Evolutionary conservation across 2,888 invertebrate species (phyloP), one percentile per base, ranked within the genome.

Genomic region (Stenoptilia bipunctidactyla): DNA sequence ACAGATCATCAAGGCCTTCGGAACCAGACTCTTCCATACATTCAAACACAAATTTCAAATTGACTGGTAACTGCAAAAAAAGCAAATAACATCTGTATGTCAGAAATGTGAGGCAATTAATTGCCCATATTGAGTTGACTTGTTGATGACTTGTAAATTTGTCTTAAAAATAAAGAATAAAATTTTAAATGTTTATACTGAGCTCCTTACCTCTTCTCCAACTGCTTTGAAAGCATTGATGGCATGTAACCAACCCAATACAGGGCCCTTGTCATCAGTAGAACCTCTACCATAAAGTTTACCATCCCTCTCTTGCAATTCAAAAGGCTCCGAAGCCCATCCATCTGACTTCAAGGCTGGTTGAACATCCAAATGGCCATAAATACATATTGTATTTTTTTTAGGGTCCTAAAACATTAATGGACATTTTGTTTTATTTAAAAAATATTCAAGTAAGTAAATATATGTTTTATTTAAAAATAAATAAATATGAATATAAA

Each of bases 11-110:
- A 15, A 99, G 83, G n/a, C 98, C 98, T 64, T 93, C 93, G 44
- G 97, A 98, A 4, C 98, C 98, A 45, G 92, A 93, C 70, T 99
- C 98, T 74, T 98, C 98, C 98, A 99, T 99, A 40, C 96, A 97
- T 85, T 99, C 98, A 66, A 98, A 93, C 10, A 95, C 88, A 72
- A 98, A 98, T 88, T 92, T 92, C 4, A 93, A 58, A 62, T 93
- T 93, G 1, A 92, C 89, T 1, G 92, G 92, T 37, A 92, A 61
- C 66, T 87, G 63, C 42, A 80, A 63, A 40, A 33, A 43, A 41
- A 25, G 13, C 13, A 34, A 13, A 14, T 13, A 6, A 12, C 13
- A n/a, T n/a, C n/a, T n/a, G n/a, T n/a, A n/a, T n/a, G n/a, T n/a
- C 5, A 12, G n/a, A 30, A 4, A 30, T 12, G 20, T 40, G 8